A percentile compares a stretch with the other conserved stretches of the same genome.
Evolutionary conservation across 2,888 invertebrate genomes (phyloP).

Genomic region (Dicroscelio sp.): DNA sequence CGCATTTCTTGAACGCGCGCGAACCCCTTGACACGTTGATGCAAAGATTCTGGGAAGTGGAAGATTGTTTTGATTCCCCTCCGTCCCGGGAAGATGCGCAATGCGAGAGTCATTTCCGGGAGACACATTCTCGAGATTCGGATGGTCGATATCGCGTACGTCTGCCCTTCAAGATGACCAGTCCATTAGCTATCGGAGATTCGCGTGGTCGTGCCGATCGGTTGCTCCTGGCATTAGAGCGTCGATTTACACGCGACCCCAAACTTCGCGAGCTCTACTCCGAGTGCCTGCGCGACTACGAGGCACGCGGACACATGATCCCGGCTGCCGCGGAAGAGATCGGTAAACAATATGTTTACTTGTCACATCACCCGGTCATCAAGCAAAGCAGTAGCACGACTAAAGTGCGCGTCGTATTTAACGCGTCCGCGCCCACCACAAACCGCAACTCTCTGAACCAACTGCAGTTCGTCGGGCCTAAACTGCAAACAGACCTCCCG

Average conservation of each 20-base stretch:
- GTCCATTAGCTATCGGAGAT: background rate
- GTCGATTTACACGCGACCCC: background rate
- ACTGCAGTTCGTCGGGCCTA: slow-evolving; percentile 7
- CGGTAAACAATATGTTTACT: background rate
- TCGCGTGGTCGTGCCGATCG: slow-evolving; percentile 16
- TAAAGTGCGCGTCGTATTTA: slow-evolving; percentile 42
- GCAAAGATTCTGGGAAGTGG: background rate
- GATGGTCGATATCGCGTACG: background rate
- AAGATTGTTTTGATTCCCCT: background rate
- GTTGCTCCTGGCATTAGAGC: background rate
- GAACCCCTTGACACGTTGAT: background rate
- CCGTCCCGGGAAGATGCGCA: background rate
- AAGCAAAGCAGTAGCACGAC: slow-evolving; percentile 15
- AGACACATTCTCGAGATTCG: background rate
- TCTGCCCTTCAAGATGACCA: background rate
- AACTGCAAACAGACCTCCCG: slow-evolving; percentile 27
- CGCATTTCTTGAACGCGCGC: background rate
- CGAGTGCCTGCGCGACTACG: slow-evolving; percentile 16
- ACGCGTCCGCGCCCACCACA: slow-evolving; percentile 19
- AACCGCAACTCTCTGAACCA: slow-evolving; percentile 9
- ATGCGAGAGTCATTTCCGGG: background rate
- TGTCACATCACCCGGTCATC: slow-evolving; percentile 27
- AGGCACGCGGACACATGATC: background rate
- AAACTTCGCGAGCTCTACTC: background rate
- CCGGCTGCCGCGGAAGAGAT: background rate